Percentiles rank a stretch among this genome's conserved stretches.
phyloP scores from a whole-genome alignment of 2,888 invertebrate species.

The Drosophila bunnanda region DNA sequence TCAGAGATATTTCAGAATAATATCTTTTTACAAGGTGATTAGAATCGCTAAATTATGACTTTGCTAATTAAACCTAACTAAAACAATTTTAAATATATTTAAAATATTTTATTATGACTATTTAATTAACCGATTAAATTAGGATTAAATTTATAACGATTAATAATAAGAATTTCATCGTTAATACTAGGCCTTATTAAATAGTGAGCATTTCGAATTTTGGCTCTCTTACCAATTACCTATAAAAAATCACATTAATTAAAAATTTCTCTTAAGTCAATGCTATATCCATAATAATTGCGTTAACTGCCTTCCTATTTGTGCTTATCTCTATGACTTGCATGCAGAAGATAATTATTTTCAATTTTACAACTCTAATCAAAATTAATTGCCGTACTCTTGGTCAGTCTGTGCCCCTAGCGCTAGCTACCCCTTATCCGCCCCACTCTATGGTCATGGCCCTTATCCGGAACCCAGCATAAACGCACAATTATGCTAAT shows the following conservation, averaged over 20 bases:
- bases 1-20: too few species aligned
- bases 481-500: constrained; percentile 58
- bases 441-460: constrained; percentile 1
- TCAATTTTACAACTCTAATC: constrained; percentile 27
- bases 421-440: constrained; percentile 5
- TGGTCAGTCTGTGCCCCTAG: not conserved
- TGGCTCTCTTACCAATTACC: too few species aligned
- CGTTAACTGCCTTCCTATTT: not conserved
- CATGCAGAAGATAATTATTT: constrained; percentile 30
- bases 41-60: too few species aligned
- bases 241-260: not conserved
- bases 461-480: constrained; percentile 30
- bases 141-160: not conserved
- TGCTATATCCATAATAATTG: not conserved
- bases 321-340: constrained; percentile 15
- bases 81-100: too few species aligned
- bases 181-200: not conserved
- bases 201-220: not conserved
- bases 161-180: too few species aligned
- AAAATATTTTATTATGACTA: too few species aligned
- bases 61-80: too few species aligned
- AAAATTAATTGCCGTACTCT: constrained; percentile 23
- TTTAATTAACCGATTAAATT: not conserved
- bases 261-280: not conserved
- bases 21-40: too few species aligned